phyloP scores from a whole-genome alignment of 2,888 invertebrate genomes.

The Alitta virens region DNA sequence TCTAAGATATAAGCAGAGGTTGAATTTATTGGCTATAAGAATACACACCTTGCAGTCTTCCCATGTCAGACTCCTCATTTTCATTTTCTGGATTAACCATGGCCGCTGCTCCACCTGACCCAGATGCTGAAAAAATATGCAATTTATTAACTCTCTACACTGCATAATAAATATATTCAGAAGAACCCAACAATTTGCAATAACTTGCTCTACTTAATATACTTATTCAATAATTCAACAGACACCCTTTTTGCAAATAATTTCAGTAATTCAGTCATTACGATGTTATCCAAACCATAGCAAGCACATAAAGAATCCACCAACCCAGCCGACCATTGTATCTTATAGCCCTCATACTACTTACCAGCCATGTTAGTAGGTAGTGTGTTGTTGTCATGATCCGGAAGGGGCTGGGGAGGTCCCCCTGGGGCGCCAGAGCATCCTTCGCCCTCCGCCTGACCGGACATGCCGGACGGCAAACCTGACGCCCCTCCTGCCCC shows the following conservation, averaged over 20 bases:
- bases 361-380: too few relatives aligned
- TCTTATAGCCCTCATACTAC: too few relatives aligned
- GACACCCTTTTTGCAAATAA: too few relatives aligned
- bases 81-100: conserved; percentile 45
- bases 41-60: conserved; percentile 71
- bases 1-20: too few relatives aligned
- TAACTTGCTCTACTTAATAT: too few relatives aligned
- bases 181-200: too few relatives aligned
- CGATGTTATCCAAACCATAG: not conserved
- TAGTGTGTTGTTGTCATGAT: conserved; percentile 10
- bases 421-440: conserved; percentile 3
- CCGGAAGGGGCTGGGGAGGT: not conserved
- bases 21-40: too few relatives aligned
- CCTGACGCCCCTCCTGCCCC: conserved; percentile 9
- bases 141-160: too few relatives aligned
- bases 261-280: not conserved
- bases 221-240: too few relatives aligned
- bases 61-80: conserved; percentile 88
- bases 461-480: conserved; percentile 30
- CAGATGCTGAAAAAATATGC: conserved; percentile 32
- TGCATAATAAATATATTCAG: too few relatives aligned
- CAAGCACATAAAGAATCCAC: not conserved
- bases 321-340: too few relatives aligned
- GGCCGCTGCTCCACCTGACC: conserved; percentile 37
- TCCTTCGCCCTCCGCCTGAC: conserved; percentile 32